Conservation (phyloP, 2,113 vertebrate species). For the Phrynosoma blainvillii region DNA sequence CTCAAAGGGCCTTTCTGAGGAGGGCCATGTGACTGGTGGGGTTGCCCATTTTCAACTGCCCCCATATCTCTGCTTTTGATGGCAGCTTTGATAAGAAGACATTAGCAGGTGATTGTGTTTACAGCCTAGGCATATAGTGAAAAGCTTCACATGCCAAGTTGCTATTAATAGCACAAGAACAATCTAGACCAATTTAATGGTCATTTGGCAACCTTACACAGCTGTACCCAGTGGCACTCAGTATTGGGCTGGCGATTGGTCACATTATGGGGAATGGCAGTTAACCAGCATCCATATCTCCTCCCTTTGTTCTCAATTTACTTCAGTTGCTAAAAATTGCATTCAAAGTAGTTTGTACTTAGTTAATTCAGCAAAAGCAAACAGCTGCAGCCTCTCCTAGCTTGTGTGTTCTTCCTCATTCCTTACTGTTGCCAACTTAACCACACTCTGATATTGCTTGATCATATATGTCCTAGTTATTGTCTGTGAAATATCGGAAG, state of each 20-base stretch:
- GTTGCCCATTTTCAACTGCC: background rate
- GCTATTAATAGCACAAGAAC: background rate
- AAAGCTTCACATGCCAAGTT: background rate
- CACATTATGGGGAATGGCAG: background rate
- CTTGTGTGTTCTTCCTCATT: too few relatives aligned
- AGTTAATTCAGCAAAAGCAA: too few relatives aligned
- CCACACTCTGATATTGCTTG: too few relatives aligned
- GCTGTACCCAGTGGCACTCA: background rate
- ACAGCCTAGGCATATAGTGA: background rate
- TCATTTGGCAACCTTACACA: background rate
- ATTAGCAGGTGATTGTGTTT: background rate
- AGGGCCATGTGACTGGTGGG: background rate
- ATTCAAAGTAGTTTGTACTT: too few relatives aligned
- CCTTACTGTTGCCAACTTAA: too few relatives aligned
- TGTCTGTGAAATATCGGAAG: too few relatives aligned
- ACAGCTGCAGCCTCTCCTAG: too few relatives aligned
- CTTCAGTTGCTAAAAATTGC: too few relatives aligned
- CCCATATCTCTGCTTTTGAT: background rate
- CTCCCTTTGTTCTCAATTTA: too few relatives aligned
- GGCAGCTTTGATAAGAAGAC: background rate
- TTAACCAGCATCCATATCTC: background rate
- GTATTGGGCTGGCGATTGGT: background rate
- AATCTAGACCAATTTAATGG: background rate
- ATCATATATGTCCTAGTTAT: too few relatives aligned
- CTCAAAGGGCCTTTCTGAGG: slow-evolving; percentile 5